Evolutionary conservation across 2,113 vertebrate genomes (phyloP).

Genomic region (Poecile atricapillus): DNA sequence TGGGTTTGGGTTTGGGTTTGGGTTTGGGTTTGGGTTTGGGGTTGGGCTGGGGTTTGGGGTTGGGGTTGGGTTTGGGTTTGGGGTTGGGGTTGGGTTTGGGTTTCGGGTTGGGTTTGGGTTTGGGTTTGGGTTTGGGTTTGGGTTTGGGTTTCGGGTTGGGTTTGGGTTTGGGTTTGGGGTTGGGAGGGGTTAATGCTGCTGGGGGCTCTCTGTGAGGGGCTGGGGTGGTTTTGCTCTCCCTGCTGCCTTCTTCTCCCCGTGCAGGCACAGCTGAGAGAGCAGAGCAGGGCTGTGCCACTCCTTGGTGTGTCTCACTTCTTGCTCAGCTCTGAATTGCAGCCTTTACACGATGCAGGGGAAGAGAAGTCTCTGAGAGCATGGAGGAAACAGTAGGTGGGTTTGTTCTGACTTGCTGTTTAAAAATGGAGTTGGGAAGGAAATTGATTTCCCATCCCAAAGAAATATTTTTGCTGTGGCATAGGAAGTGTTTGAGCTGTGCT

Average conservation of each 20-base stretch:
- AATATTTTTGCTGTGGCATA: neutral
- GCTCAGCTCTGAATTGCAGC: neutral
- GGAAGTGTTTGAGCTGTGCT: neutral
- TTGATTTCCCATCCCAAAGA: neutral
- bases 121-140: neutral
- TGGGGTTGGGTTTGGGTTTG: too few species aligned
- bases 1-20: too few species aligned
- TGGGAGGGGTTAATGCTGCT: accelerated
- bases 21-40: too few species aligned
- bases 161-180: accelerated
- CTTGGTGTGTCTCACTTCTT: neutral
- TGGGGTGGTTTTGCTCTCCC: neutral
- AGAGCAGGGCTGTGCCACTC: neutral
- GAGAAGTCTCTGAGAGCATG: neutral
- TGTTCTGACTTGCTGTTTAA: conserved; percentile 16
- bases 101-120: neutral
- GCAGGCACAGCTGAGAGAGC: neutral
- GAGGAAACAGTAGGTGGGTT: conserved; percentile 12
- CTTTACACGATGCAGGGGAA: neutral
- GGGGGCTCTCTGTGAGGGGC: neutral
- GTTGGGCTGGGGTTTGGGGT: too few species aligned
- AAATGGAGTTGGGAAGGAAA: conserved; percentile 14
- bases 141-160: accelerated
- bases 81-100: neutral
- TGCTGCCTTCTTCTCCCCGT: neutral